Evolutionary conservation across 2,888 invertebrate species (phyloP).

Genomic region (Malthinus flaveolus): DNA sequence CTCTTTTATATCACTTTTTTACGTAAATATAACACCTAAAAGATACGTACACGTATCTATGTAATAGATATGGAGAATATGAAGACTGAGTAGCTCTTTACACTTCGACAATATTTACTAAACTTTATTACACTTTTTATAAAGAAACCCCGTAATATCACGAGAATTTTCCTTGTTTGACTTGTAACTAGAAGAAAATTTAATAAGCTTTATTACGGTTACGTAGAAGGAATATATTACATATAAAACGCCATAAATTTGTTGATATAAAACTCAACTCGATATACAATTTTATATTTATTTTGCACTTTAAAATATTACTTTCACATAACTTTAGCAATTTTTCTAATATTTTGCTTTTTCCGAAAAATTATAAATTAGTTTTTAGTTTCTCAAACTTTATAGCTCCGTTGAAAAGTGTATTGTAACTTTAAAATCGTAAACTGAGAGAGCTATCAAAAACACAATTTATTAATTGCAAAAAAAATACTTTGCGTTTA

Average conservation of each 20-base stretch:
- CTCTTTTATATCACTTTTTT: not conserved
- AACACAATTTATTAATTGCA: too few relatives aligned
- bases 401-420: too few relatives aligned
- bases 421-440: too few relatives aligned
- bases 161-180: conserved; percentile 16
- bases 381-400: too few relatives aligned
- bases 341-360: too few relatives aligned
- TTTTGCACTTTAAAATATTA: conserved; percentile 13
- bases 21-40: conserved; percentile 19
- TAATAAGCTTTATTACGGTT: conserved; percentile 19
- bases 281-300: conserved; percentile 7
- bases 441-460: too few relatives aligned
- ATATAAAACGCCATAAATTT: conserved; percentile 8
- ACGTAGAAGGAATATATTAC: conserved; percentile 3
- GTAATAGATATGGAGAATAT: conserved; percentile 15
- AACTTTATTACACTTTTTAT: conserved; percentile 22
- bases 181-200: conserved; percentile 15
- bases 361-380: too few relatives aligned
- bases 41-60: conserved; percentile 11
- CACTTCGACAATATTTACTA: conserved; percentile 25
- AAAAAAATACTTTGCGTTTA: too few relatives aligned
- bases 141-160: conserved; percentile 17
- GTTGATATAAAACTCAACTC: conserved; percentile 8
- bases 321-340: not conserved
- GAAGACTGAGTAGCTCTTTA: conserved; percentile 23